phyloP scores from a whole-genome alignment of 1,140 invertebrate genomes.

The Trachymyrmex cornetzi region DNA sequence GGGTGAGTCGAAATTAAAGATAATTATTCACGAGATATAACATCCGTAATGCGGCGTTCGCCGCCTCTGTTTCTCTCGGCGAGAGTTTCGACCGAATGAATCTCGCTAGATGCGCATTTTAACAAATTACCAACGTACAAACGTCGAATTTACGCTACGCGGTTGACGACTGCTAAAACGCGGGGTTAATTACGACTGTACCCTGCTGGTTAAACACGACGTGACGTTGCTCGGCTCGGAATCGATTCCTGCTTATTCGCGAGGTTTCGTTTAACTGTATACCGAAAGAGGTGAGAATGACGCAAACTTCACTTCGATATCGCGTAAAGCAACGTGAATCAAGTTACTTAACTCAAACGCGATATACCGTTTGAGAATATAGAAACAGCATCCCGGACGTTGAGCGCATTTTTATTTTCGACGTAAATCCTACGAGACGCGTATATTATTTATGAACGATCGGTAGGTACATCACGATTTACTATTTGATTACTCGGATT shows the following conservation, averaged over 20 bases:
- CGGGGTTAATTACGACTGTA: conserved; percentile 1
- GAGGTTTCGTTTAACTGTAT: not conserved
- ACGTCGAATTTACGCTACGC: not conserved
- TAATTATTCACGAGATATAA: not conserved
- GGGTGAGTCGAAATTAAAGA: not conserved
- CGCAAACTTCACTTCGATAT: not conserved
- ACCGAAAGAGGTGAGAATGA: not conserved
- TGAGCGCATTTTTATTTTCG: not conserved
- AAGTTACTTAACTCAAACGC: not conserved
- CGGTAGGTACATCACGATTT: not conserved
- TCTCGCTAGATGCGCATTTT: not conserved
- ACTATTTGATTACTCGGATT: not conserved
- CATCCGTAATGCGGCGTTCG: not conserved
- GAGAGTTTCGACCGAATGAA: not conserved
- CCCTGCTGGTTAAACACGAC: not conserved
- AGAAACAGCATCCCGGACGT: not conserved
- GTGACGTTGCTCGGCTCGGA: not conserved
- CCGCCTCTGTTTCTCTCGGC: not conserved
- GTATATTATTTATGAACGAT: not conserved
- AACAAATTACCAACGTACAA: conserved; percentile 14
- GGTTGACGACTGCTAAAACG: conserved; percentile 4
- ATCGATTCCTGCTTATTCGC: not conserved
- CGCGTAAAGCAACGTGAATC: not conserved
- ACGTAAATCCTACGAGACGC: not conserved
- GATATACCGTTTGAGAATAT: not conserved